Percentiles rank a stretch among this genome's conserved stretches.
phyloP scores from a whole-genome alignment of 2,113 vertebrate genomes.

The Xyliphius kryptos region DNA sequence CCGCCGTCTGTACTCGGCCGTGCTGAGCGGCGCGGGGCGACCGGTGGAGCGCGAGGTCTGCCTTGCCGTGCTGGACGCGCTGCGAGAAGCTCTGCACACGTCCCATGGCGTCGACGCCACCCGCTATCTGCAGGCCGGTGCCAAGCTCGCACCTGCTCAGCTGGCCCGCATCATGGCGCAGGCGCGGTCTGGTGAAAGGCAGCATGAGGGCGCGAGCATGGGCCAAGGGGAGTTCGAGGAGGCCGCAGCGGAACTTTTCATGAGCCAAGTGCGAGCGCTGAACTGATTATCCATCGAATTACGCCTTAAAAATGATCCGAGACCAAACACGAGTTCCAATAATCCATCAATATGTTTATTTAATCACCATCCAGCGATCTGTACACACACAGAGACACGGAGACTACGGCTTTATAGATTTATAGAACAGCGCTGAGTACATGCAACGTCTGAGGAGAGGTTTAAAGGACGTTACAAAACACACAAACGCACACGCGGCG shows the following conservation, averaged over 20 bases:
- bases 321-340: too few species aligned
- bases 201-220: conserved; percentile 64
- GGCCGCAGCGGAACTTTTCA: conserved; percentile 77
- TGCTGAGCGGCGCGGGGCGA: conserved; percentile 59
- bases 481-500: too few species aligned
- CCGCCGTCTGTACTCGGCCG: conserved; percentile 69
- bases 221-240: conserved; percentile 83
- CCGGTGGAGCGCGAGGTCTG: conserved; percentile 66
- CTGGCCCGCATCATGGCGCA: conserved; percentile 76
- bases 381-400: conserved; percentile 22
- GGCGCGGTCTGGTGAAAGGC: conserved; percentile 51
- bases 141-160: conserved; percentile 76
- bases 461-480: not conserved
- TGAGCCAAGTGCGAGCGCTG: conserved; percentile 77
- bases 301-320: too few species aligned
- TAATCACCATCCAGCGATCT: conserved; percentile 25
- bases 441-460: conserved; percentile 27
- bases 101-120: conserved; percentile 49
- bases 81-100: conserved; percentile 74
- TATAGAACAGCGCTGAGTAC: conserved; percentile 28
- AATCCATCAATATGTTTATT: conserved; percentile 18
- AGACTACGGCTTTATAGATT: conserved; percentile 6
- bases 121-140: conserved; percentile 79
- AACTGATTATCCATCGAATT: conserved; percentile 51
- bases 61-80: conserved; percentile 72